Evolutionary conservation across 1,140 invertebrate genomes (phyloP).

Genomic region (Sycophaga agraensis): DNA sequence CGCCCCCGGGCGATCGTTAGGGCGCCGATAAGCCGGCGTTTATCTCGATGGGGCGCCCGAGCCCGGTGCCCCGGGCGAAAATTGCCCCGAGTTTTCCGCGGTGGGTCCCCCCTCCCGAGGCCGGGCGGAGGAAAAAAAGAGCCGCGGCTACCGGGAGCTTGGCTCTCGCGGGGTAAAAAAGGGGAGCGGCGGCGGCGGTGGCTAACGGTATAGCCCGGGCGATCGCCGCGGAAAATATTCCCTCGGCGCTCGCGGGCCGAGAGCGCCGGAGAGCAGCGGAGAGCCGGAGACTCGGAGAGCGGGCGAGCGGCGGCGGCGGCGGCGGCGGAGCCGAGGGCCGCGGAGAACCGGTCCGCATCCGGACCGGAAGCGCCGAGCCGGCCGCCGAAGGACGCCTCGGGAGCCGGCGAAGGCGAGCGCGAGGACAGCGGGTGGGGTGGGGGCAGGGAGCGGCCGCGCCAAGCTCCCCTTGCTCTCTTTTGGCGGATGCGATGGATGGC

Average conservation of each 20-base stretch:
- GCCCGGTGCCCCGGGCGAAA: background rate
- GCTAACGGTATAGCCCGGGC: constrained; percentile 8
- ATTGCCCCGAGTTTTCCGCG: background rate
- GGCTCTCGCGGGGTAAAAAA: background rate
- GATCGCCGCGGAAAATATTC: background rate
- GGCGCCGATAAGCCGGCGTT: constrained; percentile 39
- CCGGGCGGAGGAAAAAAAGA: background rate
- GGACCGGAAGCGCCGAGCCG: constrained; percentile 55
- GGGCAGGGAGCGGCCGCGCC: constrained; percentile 30
- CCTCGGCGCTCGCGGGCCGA: background rate
- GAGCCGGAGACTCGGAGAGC: background rate
- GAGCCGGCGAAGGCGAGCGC: too few species aligned
- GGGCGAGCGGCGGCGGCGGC: background rate
- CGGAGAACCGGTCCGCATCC: constrained; percentile 55
- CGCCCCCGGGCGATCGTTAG: constrained; percentile 52
- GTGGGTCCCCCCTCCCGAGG: too few species aligned
- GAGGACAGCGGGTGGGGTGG: background rate
- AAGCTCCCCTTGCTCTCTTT: background rate
- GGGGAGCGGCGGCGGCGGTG: background rate
- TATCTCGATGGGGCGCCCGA: constrained; percentile 5
- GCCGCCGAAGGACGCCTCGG: too few species aligned
- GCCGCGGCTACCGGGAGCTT: background rate
- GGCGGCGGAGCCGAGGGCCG: background rate
- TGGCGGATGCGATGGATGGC: constrained; percentile 51
- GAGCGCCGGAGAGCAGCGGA: too few species aligned